phyloP scores from a whole-genome alignment of 23 tunicate genomes.

The Corella eumyota region DNA sequence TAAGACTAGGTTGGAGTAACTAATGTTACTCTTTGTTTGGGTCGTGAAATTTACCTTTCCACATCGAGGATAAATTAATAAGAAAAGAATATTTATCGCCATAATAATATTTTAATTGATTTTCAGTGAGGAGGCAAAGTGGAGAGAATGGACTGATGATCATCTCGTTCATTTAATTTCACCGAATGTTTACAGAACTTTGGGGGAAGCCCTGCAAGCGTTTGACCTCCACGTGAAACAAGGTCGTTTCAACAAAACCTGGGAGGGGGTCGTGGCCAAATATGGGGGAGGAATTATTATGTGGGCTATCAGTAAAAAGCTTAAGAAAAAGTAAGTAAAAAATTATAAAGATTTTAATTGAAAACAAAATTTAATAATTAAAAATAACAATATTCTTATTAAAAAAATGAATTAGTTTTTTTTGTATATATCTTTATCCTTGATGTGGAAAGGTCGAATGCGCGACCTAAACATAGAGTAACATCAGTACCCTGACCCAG shows the following conservation, averaged over 20 bases:
- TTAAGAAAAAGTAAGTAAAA: slow-evolving; percentile 66
- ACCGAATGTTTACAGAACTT: slow-evolving; percentile 84
- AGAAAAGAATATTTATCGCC: too few relatives aligned
- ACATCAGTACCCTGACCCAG: too few relatives aligned
- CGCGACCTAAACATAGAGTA: too few relatives aligned
- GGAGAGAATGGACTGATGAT: slow-evolving; percentile 90
- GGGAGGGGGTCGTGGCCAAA: slow-evolving; percentile 84
- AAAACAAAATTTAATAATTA: too few relatives aligned
- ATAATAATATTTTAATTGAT: background rate
- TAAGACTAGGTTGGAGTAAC: too few relatives aligned
- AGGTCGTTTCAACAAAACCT: slow-evolving; percentile 74
- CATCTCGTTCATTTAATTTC: slow-evolving; percentile 82
- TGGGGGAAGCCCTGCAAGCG: slow-evolving; percentile 70
- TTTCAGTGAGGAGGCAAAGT: slow-evolving; percentile 61
- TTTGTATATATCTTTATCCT: too few relatives aligned
- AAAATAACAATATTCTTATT: too few relatives aligned
- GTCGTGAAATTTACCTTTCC: too few relatives aligned
- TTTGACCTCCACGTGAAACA: slow-evolving; percentile 77
- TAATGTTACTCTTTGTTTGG: too few relatives aligned
- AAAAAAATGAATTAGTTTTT: too few relatives aligned
- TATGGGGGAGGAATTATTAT: slow-evolving; percentile 59
- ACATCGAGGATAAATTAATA: too few relatives aligned
- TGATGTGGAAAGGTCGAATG: too few relatives aligned
- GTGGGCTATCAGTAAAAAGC: slow-evolving; percentile 69
- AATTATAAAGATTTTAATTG: background rate